phyloP scores from a whole-genome alignment of 2,797 vertebrate genomes.

The Hafferia zeledoni region DNA sequence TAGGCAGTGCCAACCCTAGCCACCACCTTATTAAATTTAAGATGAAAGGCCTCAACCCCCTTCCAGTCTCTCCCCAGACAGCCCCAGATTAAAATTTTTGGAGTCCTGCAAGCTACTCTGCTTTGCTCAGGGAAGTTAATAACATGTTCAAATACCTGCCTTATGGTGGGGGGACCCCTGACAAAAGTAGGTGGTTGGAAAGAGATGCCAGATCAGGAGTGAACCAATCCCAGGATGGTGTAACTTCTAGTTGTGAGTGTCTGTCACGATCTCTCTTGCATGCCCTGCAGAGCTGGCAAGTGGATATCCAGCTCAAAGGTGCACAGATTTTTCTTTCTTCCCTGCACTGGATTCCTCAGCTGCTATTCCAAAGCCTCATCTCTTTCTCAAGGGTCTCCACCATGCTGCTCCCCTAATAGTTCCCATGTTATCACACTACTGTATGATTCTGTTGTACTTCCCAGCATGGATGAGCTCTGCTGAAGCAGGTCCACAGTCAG shows the following conservation, averaged over 20 bases:
- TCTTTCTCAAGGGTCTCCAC: background rate
- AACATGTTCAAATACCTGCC: background rate
- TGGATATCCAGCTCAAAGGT: background rate
- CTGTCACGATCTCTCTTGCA: background rate
- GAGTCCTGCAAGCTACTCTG: background rate
- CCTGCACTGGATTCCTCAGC: background rate
- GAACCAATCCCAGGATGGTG: background rate
- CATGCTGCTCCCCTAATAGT: background rate
- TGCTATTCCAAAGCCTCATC: background rate
- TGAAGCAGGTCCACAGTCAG: background rate
- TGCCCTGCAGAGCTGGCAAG: background rate
- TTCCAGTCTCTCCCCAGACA: conserved; percentile 25
- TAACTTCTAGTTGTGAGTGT: background rate
- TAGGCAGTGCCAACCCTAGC: conserved; percentile 51
- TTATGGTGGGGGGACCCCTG: background rate
- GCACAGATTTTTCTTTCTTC: background rate
- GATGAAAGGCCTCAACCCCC: conserved; percentile 46
- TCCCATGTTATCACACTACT: background rate
- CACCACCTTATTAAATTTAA: conserved; percentile 54
- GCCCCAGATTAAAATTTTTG: background rate
- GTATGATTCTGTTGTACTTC: background rate
- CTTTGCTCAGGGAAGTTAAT: background rate
- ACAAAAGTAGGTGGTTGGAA: background rate
- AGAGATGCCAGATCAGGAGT: background rate
- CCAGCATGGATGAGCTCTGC: background rate